Evolutionary conservation across 2,113 vertebrate genomes (phyloP).

Genomic region (Corvus moneduloides): DNA sequence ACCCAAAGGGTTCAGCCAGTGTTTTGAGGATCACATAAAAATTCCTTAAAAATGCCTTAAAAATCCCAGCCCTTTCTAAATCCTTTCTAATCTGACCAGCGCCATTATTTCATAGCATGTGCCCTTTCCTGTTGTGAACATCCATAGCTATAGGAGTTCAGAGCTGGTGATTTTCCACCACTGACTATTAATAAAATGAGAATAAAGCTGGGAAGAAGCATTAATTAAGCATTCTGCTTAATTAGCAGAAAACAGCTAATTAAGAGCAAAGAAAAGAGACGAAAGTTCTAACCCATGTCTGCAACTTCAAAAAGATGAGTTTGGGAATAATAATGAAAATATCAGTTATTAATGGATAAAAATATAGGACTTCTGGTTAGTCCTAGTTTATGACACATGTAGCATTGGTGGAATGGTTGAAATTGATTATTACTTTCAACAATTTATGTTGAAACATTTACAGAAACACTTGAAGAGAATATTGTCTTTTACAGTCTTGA

Average conservation of each 20-base stretch:
- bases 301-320: neutral
- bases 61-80: neutral
- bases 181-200: neutral
- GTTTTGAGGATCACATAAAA: neutral
- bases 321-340: neutral
- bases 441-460: neutral
- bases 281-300: accelerated
- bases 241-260: neutral
- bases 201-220: neutral
- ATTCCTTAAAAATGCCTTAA: neutral
- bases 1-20: neutral
- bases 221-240: too few relatives aligned
- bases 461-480: neutral
- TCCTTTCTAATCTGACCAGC: neutral
- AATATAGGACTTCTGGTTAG: neutral
- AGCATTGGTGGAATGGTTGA: neutral
- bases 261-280: neutral
- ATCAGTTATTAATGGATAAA: neutral
- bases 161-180: neutral
- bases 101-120: neutral
- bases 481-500: neutral
- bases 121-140: neutral
- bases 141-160: neutral
- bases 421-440: neutral
- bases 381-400: neutral